phyloP scores from a whole-genome alignment of 2,888 invertebrate species.

The Allacma fusca region DNA sequence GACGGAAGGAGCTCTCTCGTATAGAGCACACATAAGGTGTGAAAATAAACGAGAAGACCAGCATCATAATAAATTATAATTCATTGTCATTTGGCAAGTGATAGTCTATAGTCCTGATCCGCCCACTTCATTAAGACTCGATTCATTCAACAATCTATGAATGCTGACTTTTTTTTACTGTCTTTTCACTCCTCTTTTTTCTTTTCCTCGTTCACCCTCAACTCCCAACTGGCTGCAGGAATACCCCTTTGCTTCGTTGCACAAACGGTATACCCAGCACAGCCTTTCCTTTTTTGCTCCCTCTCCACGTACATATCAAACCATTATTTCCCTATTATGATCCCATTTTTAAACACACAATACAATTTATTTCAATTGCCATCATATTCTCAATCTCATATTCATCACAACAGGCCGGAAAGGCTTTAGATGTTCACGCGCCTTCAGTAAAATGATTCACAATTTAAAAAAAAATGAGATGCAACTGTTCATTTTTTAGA shows the following conservation, averaged over 20 bases:
- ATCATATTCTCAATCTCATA: constrained; percentile 18
- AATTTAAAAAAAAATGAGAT: not conserved
- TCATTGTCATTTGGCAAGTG: constrained; percentile 60
- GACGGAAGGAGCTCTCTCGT: constrained; percentile 22
- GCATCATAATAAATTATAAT: constrained; percentile 59
- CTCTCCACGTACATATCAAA: constrained; percentile 27
- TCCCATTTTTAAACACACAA: constrained; percentile 41
- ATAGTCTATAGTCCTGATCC: constrained; percentile 50
- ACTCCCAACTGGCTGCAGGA: constrained; percentile 21
- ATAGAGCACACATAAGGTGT: constrained; percentile 49
- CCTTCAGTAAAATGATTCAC: constrained; percentile 17
- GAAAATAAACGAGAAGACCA: constrained; percentile 48
- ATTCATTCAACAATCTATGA: constrained; percentile 49
- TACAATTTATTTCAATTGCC: constrained; percentile 39
- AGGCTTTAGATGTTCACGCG: constrained; percentile 23
- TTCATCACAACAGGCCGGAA: constrained; percentile 14
- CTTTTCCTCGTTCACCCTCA: constrained; percentile 22
- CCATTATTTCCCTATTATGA: constrained; percentile 45
- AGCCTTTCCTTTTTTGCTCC: not conserved
- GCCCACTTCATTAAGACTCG: constrained; percentile 57
- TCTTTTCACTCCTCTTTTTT: constrained; percentile 41
- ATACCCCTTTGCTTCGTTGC: constrained; percentile 39
- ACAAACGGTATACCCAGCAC: constrained; percentile 14
- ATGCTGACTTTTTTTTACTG: constrained; percentile 38
- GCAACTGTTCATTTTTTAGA: not conserved